A percentile compares a stretch with the other conserved stretches of the same genome.
Conservation (phyloP, 2,888 invertebrate species). For the Clitarchus hookeri region DNA sequence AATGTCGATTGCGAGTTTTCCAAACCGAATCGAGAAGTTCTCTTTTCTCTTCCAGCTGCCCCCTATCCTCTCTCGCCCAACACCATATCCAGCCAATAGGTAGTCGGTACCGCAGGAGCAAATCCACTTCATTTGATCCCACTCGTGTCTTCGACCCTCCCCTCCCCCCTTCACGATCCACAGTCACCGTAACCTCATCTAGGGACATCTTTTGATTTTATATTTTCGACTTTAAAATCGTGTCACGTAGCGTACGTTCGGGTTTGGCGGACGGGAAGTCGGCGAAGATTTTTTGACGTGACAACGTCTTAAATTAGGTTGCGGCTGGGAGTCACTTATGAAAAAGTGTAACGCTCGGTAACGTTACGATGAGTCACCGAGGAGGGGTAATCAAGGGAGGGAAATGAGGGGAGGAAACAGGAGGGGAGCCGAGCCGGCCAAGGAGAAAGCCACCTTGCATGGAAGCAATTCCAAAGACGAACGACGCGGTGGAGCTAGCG, state of each 20-base stretch:
- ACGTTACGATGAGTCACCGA: too few relatives aligned
- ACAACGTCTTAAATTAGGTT: too few relatives aligned
- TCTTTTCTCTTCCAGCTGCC: background rate
- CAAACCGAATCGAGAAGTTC: background rate
- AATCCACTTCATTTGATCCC: slow-evolving; percentile 18
- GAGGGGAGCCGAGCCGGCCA: too few relatives aligned
- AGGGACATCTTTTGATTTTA: background rate
- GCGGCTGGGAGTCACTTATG: too few relatives aligned
- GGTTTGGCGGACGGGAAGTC: background rate
- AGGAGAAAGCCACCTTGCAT: too few relatives aligned
- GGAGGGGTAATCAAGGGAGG: too few relatives aligned
- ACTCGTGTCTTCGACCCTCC: background rate
- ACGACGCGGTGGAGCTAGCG: too few relatives aligned
- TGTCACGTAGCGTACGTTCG: slow-evolving; percentile 18
- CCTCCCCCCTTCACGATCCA: background rate
- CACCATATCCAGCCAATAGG: background rate
- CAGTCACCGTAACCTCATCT: slow-evolving; percentile 4
- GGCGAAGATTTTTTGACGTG: slow-evolving; percentile 12
- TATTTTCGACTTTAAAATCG: slow-evolving; percentile 11
- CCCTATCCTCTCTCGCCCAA: background rate
- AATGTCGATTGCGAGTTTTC: background rate
- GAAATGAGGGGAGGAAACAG: too few relatives aligned
- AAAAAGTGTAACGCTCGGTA: too few relatives aligned
- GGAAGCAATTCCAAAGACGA: too few relatives aligned
- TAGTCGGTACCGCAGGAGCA: slow-evolving; percentile 16